These are phyloP conservation scores for Catharus minimus DNA, from an alignment of 2,113 vertebrate genomes.

Conservation along the genomic window DNA sequence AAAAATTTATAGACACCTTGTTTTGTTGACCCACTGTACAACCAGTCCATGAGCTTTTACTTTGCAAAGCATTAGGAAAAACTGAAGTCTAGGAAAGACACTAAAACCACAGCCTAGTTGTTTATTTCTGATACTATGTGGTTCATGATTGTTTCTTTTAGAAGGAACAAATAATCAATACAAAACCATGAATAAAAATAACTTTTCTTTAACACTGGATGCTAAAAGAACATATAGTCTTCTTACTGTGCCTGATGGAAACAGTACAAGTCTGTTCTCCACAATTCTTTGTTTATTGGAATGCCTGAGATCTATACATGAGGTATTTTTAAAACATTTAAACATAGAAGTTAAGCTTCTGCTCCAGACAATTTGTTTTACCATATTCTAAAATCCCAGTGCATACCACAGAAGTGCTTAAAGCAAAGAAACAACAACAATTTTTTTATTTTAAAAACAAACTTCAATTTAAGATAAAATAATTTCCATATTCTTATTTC, in stretches of 20 bases:
- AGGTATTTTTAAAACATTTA: constrained; percentile 66
- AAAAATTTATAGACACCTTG: not conserved
- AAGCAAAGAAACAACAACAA: not conserved
- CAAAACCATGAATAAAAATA: constrained; percentile 72
- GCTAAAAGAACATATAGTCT: constrained; percentile 66
- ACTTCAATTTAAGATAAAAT: not conserved
- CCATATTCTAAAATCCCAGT: constrained; percentile 10
- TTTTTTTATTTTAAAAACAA: not conserved
- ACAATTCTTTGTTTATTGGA: constrained; percentile 64
- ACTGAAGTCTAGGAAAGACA: constrained; percentile 23
- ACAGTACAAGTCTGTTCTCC: constrained; percentile 50
- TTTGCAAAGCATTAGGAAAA: constrained; percentile 34
- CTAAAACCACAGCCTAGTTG: constrained; percentile 29
- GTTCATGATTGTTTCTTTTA: constrained; percentile 71
- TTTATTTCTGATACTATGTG: constrained; percentile 67
- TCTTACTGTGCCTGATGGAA: constrained; percentile 49
- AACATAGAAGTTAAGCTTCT: constrained; percentile 47
- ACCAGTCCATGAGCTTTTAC: not conserved
- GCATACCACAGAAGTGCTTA: not conserved
- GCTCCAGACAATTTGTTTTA: constrained; percentile 34
- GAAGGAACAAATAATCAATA: constrained; percentile 73
- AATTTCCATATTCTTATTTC: not conserved
- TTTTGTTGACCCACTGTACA: not conserved
- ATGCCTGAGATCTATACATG: constrained; percentile 60
- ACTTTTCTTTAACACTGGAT: constrained; percentile 69